phyloP scores from a whole-genome alignment of 2,888 invertebrate genomes.

The Camptogramma bilineatum region DNA sequence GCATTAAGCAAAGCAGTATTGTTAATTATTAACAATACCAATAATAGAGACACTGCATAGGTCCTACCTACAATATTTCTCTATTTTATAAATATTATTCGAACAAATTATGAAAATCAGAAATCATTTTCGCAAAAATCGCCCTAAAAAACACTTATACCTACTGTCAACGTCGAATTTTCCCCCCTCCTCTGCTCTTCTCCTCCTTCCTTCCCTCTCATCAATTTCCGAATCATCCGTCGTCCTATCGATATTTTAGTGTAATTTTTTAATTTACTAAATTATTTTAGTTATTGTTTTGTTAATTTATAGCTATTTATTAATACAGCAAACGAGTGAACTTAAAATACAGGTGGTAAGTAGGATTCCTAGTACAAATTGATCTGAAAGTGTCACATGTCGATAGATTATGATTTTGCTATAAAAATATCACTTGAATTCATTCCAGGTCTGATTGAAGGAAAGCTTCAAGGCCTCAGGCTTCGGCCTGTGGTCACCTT shows the following conservation, averaged over 20 bases:
- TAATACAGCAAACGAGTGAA: constrained; percentile 47
- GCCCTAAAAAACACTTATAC: neutral
- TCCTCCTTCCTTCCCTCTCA: constrained; percentile 45
- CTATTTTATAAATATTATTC: no score
- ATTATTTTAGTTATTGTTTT: constrained; percentile 75
- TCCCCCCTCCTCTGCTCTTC: neutral
- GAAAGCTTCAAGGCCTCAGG: constrained; percentile 63
- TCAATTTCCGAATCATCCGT: constrained; percentile 68
- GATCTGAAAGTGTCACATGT: constrained; percentile 64
- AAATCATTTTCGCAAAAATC: neutral
- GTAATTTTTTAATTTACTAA: constrained; percentile 69
- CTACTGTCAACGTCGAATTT: constrained; percentile 8
- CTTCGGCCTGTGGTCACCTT: constrained; percentile 77
- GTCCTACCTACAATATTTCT: no score
- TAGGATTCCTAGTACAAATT: constrained; percentile 33
- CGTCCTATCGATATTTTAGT: constrained; percentile 61
- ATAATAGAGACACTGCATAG: no score
- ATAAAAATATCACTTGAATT: constrained; percentile 40
- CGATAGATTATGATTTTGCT: constrained; percentile 42
- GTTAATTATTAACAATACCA: no score
- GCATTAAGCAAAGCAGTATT: no score
- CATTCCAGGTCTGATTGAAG: constrained; percentile 59
- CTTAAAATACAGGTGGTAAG: constrained; percentile 65
- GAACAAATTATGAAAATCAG: no score
- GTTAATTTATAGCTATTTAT: constrained; percentile 60